Evolutionary conservation across 2,888 invertebrate species (phyloP).

Genomic region (Yponomeuta plumbellus): DNA sequence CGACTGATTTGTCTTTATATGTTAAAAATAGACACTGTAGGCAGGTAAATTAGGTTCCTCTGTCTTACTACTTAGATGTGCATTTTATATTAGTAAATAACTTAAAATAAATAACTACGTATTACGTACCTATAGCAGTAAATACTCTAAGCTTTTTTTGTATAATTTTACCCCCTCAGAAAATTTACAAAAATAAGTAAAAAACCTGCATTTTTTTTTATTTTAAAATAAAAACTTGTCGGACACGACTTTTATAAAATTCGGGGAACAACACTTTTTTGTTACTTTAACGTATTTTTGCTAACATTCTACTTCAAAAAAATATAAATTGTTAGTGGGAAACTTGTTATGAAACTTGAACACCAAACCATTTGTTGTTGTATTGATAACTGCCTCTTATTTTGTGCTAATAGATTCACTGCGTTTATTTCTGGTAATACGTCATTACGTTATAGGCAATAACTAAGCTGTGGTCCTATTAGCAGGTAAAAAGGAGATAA

Average conservation of each 20-base stretch:
- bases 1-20: slow-evolving; percentile 21
- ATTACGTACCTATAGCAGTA: not conserved
- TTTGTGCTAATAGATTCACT: not conserved
- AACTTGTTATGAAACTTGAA: slow-evolving; percentile 8
- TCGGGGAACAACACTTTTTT: no score
- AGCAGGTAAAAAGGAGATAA: not conserved
- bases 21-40: slow-evolving; percentile 4
- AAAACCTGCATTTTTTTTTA: not conserved
- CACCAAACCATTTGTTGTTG: slow-evolving; percentile 4
- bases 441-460: not conserved
- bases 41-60: slow-evolving; percentile 12
- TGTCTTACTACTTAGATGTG: slow-evolving; percentile 19
- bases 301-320: no score
- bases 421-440: not conserved
- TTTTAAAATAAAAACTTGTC: not conserved
- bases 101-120: not conserved
- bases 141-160: not conserved
- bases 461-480: not conserved
- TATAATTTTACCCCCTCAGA: not conserved
- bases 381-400: not conserved
- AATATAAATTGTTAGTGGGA: not conserved
- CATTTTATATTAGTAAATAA: slow-evolving; percentile 4
- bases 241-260: no score
- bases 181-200: not conserved
- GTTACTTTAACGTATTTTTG: no score